Percentiles rank a stretch among this genome's conserved stretches.
phyloP scores from a whole-genome alignment of 1,140 invertebrate species.

The Dendroctonus valens region DNA sequence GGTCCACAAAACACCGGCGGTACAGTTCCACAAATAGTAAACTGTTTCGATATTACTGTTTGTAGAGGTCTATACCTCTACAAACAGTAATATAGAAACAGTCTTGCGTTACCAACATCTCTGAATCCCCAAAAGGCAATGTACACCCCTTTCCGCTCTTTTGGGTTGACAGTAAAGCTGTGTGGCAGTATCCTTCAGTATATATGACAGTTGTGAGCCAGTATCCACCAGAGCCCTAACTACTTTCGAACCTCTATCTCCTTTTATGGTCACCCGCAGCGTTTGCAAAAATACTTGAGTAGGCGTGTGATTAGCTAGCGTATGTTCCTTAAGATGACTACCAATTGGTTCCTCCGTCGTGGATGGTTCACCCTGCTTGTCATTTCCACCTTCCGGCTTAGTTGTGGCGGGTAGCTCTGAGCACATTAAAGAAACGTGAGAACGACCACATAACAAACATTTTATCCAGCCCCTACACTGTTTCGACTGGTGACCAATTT shows the following conservation, averaged over 20 bases:
- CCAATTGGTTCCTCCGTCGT: too few relatives aligned
- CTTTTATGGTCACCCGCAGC: too few relatives aligned
- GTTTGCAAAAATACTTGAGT: constrained; percentile 4
- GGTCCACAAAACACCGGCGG: too few relatives aligned
- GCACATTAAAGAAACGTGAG: not conserved
- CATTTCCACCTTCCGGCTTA: not conserved
- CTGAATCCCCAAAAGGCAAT: constrained; percentile 19
- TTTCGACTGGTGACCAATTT: not conserved
- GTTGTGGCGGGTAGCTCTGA: not conserved
- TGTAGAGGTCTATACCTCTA: constrained; percentile 14
- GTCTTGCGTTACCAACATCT: constrained; percentile 1
- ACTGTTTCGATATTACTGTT: too few relatives aligned
- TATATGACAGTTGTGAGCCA: constrained; percentile 2
- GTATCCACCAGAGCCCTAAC: constrained; percentile 4
- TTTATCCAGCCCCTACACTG: not conserved
- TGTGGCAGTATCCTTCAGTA: not conserved
- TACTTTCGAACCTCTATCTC: too few relatives aligned
- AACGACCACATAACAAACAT: not conserved
- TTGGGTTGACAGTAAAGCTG: not conserved
- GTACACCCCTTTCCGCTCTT: not conserved
- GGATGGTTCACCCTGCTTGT: too few relatives aligned
- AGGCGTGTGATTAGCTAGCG: not conserved
- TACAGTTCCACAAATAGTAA: too few relatives aligned
- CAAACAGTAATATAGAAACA: not conserved
- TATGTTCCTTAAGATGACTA: too few relatives aligned